Base-by-base conservation (phyloP, 1,140 invertebrate genomes). In the Diorhabda sublineata region DNA sequence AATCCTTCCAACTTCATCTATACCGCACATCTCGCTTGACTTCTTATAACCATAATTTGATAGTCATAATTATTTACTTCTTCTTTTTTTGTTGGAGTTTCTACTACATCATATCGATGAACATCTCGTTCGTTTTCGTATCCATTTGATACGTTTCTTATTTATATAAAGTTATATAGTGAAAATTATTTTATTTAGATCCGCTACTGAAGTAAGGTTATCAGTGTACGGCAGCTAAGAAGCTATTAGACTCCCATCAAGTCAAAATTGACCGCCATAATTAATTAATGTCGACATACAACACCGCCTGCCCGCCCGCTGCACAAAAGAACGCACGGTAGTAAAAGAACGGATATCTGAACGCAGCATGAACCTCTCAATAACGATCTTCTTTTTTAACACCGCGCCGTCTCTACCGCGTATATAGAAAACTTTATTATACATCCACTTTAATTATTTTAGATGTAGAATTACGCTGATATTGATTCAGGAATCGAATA, bases 301-400 rank as follows among this genome's bases (percentile, higher is more conserved):
- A 3, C 47, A 52, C 47, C 9, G 47, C 47, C 47, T 9, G 47
- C 47, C 47, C 47, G 47, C 47, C 47, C 47, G 47, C 4, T n/a
- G 47, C 47, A 52, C 47, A 52, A 52, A 52, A 52, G 47, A 26
- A 26, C 26, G 26, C n/a, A n/a, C 47, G 47, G 47, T 52, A 52
- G 47, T 52, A 52, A 52, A 52, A 52, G 47, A 52, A 52, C 47
- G 47, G 47, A 52, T 52, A 52, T 52, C 47, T 52, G 47, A 52
- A 52, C 47, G 47, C 47, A 52, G 47, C 47, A n/a, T 6, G 47
- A 52, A 52, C 47, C 47, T n/a, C 47, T 52, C 47, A 52, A 52
- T n/a, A 52, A 52, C n/a, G 6, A 6, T 52, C 47, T n/a, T 52
- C 47, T 4, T 52, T n/a, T 52, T 52, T n/a, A 8, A 8, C 47